Evolutionary conservation across 2,797 vertebrate genomes (phyloP), one percentile per base, ranked within the genome.

Genomic region (Brachyrhaphis roseni): DNA sequence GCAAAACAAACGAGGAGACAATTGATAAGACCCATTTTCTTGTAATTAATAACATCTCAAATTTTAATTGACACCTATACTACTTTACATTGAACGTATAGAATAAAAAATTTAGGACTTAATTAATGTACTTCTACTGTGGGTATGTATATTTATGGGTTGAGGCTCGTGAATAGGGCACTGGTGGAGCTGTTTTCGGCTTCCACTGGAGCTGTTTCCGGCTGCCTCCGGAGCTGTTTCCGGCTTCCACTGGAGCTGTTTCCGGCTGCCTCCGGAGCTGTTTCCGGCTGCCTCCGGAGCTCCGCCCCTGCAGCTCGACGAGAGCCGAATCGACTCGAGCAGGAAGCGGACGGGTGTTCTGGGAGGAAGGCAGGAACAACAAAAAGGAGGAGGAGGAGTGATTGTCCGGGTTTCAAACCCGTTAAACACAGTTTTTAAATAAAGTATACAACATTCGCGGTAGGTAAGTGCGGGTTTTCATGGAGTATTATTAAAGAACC

Each of bases 321-420:
- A 72, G 0, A 11, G 70, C 12, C n/a, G 51, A 71, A 2, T 5
- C 1, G 3, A 31, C 0, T 57, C 4, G 31, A 70, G 11, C 81
- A 59, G 88, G 87, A 93, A 90, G 74, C 62, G 23, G 51, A 88
- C 93, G 93, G 94, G 93, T 55, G 88, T 84, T 78, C 82, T 5
- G 78, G 15, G 75, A n/a, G 77, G 43, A 46, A 82, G 80, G 82
- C 91, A 90, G 92, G 88, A 92, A 93, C 92, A 93, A 94, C 90
- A 95, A 94, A 93, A 90, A 62, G 46, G 72, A 75, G 51, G 72
- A 75, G 51, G 26, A 91, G 36, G 80, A 84, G 88, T 87, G 91
- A 88, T 89, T 88, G 64, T 76, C 86, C 89, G 75, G 88, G 72
- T 59, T 90, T 86, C 75, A 84, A 90, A 85, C 53, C 80, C 28